Base-by-base conservation (phyloP, 1,140 invertebrate genomes). In the Elysia chlorotica region DNA sequence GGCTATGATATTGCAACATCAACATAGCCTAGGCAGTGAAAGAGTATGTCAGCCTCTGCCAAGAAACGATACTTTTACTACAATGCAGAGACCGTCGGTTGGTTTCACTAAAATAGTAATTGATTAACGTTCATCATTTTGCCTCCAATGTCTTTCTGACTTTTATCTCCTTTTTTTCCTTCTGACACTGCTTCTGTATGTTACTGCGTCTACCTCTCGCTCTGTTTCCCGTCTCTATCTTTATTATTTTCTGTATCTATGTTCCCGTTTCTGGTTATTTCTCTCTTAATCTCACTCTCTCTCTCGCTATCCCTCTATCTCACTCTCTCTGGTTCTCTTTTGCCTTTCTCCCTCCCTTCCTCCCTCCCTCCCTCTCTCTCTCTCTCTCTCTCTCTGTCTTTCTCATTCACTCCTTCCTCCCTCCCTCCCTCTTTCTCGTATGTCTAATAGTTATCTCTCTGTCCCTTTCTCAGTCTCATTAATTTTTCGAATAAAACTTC, bases 361-460 rank as follows among this genome's bases (percentile, higher is more conserved):
- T 25, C 3, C 37, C 65, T 66, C 10, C 37, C 41, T 41, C 33
- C 41, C 23, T 66, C 10, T 66, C 17, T 38, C 6, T 25, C 30
- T 66, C 33, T 66, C 30, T 31, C 23, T 38, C 6, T 66, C 30
- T n/a, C 37, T 66, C 37, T 66, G 17, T 38, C 30, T n/a, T 30
- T 66, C 33, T 66, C 10, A 1, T 41, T 37, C 65, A 38, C 37
- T 31, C 37, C 35, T 37, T 41, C 35, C 37, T 66, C 37, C 31
- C 37, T 66, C 65, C 41, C 37, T 41, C 37, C 41, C 65, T 66
- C 37, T 41, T 30, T 66, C 65, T 66, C 37, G n/a, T n/a, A n/a
- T n/a, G n/a, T n/a, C n/a, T n/a, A n/a, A n/a, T n/a, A n/a, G n/a
- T n/a, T n/a, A n/a, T n/a, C n/a, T n/a, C n/a, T n/a, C n/a, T n/a